Conservation (phyloP, 2,888 invertebrate species). For the Cheilosia grossa region DNA sequence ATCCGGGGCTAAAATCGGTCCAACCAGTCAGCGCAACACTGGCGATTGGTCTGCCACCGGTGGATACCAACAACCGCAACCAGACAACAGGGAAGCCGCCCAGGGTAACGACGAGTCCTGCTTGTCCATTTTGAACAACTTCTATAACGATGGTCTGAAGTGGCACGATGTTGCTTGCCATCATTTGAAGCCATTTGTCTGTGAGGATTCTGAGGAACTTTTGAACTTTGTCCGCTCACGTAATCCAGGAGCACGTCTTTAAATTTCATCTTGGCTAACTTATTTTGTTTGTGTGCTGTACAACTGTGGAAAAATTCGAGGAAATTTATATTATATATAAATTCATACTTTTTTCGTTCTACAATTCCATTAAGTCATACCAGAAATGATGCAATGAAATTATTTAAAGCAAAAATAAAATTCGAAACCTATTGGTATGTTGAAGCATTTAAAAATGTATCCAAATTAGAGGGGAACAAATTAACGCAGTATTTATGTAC, state of each 20-base stretch:
- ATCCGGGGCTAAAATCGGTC: slow-evolving; percentile 95
- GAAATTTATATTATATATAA: slow-evolving; percentile 75
- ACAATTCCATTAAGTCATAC: slow-evolving; percentile 44
- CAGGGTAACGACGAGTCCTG: slow-evolving; percentile 97
- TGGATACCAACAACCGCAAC: slow-evolving; percentile 93
- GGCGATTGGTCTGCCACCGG: slow-evolving; percentile 96
- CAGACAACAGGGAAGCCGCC: slow-evolving; percentile 95
- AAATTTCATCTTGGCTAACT: slow-evolving; percentile 78
- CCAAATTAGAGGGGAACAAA: slow-evolving; percentile 32
- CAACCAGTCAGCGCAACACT: slow-evolving; percentile 93
- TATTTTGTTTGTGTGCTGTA: slow-evolving; percentile 46
- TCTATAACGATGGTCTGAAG: slow-evolving; percentile 94
- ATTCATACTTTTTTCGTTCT: slow-evolving; percentile 59
- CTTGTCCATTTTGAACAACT: slow-evolving; percentile 94
- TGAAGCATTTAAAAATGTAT: slow-evolving; percentile 22
- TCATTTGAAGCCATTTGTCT: slow-evolving; percentile 93
- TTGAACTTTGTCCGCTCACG: slow-evolving; percentile 95
- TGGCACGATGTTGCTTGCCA: slow-evolving; percentile 95
- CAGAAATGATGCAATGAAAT: slow-evolving; percentile 20
- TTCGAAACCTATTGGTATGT: slow-evolving; percentile 22
- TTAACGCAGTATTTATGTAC: slow-evolving; percentile 49
- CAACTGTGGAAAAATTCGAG: slow-evolving; percentile 38
- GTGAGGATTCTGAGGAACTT: slow-evolving; percentile 95
- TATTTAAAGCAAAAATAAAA: slow-evolving; percentile 17
- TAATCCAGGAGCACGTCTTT: slow-evolving; percentile 93